Evolutionary conservation across 1,140 invertebrate species (phyloP), one percentile per base, ranked within the genome.

Genomic region (Drosophila sp.): DNA sequence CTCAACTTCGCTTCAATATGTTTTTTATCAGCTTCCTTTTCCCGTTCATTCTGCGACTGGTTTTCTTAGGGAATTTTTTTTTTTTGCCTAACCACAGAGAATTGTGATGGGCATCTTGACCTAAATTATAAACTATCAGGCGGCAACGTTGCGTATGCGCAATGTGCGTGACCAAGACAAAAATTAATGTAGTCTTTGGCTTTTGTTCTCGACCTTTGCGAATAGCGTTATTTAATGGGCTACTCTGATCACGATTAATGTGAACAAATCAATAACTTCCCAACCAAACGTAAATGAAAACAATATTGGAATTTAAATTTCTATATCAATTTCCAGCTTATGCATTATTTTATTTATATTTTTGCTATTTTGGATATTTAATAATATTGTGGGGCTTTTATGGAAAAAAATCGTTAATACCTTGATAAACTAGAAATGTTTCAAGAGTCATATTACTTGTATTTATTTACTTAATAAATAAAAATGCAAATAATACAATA

Each of bases 101-200:
- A 9, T 25, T 43, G 40, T 53, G 45, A 9, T 46, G 8, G 48
- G 41, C 46, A 56, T 32, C 7, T 72, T 67, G 70, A 66, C 70
- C 70, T 38, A 72, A 72, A 67, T 72, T 4, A 57, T 2, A 7
- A 46, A 13, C 2, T 11, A 27, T 36, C 53, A 16, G 34, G 9
- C 29, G 36, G 45, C 29, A 4, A 72, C 21, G 63, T 29, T 50
- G 53, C 70, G 62, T 72, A 72, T 72, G 36, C 53, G 70, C 51
- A 53, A 72, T 72, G 11, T 53, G 21, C 11, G 4, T 27, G 46
- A 5, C 13, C 7, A 7, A 29, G 16, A 8, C 29, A 59, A 43
- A 59, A 59, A 46, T 21, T 21, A 5, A 13, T 57, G 41, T 45
- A 25, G 8, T 1, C 9, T 29, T 9, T 41, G 18, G 29, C 8